phyloP scores from a whole-genome alignment of 2,797 vertebrate species.

The Xiphorhynchus erythropygius region DNA sequence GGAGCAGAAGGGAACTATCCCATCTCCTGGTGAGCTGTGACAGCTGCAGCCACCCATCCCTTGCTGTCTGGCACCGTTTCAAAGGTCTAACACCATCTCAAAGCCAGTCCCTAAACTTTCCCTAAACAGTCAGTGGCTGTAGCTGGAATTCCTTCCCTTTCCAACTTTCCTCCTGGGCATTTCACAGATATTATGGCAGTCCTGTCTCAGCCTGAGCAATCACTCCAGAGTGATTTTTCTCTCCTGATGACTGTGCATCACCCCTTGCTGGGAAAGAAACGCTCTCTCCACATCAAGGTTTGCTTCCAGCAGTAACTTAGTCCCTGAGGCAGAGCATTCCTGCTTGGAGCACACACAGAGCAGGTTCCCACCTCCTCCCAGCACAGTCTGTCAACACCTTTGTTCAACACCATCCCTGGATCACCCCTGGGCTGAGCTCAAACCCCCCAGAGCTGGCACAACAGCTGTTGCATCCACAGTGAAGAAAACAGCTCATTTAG shows the following conservation, averaged over 20 bases:
- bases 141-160: not conserved
- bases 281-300: not conserved
- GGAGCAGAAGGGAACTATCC: not conserved
- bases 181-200: not conserved
- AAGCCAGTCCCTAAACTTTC: not conserved
- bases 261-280: fast-evolving
- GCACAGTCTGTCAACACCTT: not conserved
- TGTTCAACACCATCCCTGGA: not conserved
- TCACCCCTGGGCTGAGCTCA: not conserved
- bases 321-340: not conserved
- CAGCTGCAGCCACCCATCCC: not conserved
- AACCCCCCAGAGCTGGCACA: not conserved
- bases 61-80: not conserved
- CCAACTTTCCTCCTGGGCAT: not conserved
- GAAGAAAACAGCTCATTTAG: not conserved
- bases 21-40: not conserved
- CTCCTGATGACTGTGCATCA: not conserved
- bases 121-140: not conserved
- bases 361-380: not conserved
- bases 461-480: not conserved
- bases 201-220: not conserved
- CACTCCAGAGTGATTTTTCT: fast-evolving
- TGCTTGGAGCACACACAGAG: not conserved
- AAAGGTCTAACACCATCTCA: not conserved
- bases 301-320: not conserved